phyloP scores from a whole-genome alignment of 1,140 invertebrate species.

The Trichomalopsis sarcophagae region DNA sequence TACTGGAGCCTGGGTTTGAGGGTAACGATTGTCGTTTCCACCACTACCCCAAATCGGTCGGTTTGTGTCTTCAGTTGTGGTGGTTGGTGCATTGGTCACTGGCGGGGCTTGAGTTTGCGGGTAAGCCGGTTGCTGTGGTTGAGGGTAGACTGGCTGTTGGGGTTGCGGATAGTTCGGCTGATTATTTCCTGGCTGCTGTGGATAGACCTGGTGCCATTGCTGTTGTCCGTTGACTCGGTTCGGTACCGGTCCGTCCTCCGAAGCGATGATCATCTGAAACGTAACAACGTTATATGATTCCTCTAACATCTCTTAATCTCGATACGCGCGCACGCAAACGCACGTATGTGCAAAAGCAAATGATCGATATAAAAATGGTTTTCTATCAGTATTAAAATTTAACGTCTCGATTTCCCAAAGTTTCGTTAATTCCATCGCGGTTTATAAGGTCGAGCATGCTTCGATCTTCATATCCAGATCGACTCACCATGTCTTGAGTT shows the following conservation, averaged over 20 bases:
- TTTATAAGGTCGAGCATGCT: no score
- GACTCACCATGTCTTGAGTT: neutral
- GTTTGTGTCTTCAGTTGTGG: neutral
- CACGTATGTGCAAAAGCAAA: no score
- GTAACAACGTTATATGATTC: neutral
- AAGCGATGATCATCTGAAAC: constrained; percentile 20
- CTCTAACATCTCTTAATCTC: neutral
- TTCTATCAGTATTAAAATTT: no score
- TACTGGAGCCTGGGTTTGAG: neutral
- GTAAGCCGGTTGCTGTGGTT: constrained; percentile 2
- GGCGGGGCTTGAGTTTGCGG: neutral
- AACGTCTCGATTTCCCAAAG: no score
- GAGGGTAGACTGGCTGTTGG: neutral
- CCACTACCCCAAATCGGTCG: neutral
- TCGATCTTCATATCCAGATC: neutral
- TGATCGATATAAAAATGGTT: no score
- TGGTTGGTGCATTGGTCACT: neutral
- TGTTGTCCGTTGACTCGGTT: neutral
- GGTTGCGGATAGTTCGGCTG: neutral
- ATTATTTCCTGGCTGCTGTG: neutral
- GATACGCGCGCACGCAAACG: no score
- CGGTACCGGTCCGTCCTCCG: neutral
- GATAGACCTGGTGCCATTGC: neutral
- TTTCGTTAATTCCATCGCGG: no score
- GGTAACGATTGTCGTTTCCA: neutral